Base-by-base conservation (phyloP, 2,888 invertebrate species). In the Drosophila formosana region DNA sequence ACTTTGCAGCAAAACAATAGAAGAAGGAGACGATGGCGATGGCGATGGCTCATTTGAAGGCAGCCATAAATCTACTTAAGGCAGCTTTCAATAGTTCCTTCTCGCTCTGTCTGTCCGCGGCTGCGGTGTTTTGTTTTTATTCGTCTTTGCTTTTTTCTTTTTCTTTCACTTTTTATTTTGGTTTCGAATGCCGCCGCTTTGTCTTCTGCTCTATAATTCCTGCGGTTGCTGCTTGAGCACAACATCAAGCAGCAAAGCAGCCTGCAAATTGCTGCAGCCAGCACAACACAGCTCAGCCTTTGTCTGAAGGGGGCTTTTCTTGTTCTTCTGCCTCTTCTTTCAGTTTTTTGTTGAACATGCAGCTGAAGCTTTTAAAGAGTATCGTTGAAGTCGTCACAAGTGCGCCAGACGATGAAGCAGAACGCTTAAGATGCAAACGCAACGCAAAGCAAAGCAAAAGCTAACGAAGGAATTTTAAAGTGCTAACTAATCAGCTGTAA, bases 31-130 rank as follows among this genome's bases (percentile, higher is more conserved):
- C 50, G 47, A 46, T 58, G 53, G 11, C 51, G 66, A 45, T 39
- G 65, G 64, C 45, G 67, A 61, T 64, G 49, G 64, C 57, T 70
- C 62, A 69, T 68, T 80, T 75, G 43, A 79, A 73, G 78, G 81
- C 81, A 88, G 84, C 74, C 84, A 89, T 83, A 85, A 85, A 85
- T 89, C 81, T 83, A 89, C 85, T 83, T 89, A 74, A 81, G 77
- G 72, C 84, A 71, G 89, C 79, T 89, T 81, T 78, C 70, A 66
- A 88, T 82, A 82, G 75, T 84, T 75, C 72, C 53, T 47, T 37
- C 52, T 56, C 37, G 25, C 25, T 37, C 11, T 8, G n/a, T n/a
- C 34, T 11, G 25, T 57, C 34, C 63, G 51, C 25, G 37, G 13
- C 30, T 72, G 34, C 58, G 62, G 41, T 23, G 30, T 39, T 39